A percentile compares a stretch with the other conserved stretches of the same genome.
Conservation (phyloP, 2,113 vertebrate genomes). For the Muntiacus reevesi region DNA sequence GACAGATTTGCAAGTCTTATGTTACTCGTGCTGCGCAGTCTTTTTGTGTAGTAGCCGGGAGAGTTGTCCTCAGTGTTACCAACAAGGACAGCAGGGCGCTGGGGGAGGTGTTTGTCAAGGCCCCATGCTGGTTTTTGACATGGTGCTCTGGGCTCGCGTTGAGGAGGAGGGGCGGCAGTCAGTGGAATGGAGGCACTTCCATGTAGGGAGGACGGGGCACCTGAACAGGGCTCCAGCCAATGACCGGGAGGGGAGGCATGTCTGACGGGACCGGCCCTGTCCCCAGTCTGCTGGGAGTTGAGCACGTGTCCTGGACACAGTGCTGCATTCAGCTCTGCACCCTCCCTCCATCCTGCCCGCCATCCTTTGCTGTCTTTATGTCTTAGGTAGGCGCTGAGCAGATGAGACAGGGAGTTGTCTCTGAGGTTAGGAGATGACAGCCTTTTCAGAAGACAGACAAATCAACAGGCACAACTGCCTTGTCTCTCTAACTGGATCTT, state of each 20-base stretch:
- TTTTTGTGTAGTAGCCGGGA: neutral
- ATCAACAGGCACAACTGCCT: neutral
- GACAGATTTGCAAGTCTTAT: neutral
- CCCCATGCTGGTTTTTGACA: rapidly evolving
- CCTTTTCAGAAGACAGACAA: neutral
- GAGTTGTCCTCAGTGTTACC: neutral
- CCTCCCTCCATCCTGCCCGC: neutral
- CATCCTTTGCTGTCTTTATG: neutral
- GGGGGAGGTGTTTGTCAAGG: neutral
- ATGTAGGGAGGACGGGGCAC: neutral
- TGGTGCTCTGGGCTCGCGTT: neutral
- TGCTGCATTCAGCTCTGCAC: neutral
- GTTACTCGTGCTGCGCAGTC: neutral
- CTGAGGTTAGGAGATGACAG: neutral
- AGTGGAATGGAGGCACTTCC: neutral
- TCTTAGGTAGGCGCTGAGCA: neutral
- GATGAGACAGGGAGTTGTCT: neutral
- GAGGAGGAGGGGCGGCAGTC: rapidly evolving
- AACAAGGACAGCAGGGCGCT: neutral
- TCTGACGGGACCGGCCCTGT: neutral
- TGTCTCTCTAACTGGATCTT: neutral
- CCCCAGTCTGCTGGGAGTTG: neutral
- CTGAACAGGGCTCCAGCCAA: neutral
- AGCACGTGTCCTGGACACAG: neutral
- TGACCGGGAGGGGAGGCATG: no score